Base-by-base conservation (phyloP, 2,797 vertebrate species). In the Phyllotis vaccarum region DNA sequence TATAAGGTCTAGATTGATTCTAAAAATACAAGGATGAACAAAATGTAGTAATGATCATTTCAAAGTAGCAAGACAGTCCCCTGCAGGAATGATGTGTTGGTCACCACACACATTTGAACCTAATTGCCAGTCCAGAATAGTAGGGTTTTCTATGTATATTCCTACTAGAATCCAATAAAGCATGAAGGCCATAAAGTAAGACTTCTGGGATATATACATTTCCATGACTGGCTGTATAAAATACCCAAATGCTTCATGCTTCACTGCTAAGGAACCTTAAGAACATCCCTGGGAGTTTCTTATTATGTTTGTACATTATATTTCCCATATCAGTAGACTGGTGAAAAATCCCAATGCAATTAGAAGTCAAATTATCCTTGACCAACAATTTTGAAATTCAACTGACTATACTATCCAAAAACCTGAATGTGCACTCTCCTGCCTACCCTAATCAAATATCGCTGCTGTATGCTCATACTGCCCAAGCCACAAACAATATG, bases 1-100 rank as follows among this genome's bases (percentile, higher is more conserved):
- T 6, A 79, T 92, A 46, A 92, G 78, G 34, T 14, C 34, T 12
- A 10, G 27, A 79, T 95, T 86, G 76, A 82, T 96, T 94, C 34
- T 82, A 37, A 86, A 74, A 93, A 82, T 17, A 0, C 60, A 11
- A 9, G 34, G 5, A 72, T 79, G 74, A 87, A 62, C 10, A 37
- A 56, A 86, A 93, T 34, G 56, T 29, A 83, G 3, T 82, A n/a
- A 92, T 22, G 58, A 56, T 24, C n/a, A 19, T 40, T 62, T 91
- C 60, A 24, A 56, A 80, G 93, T 9, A 58, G 49, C 43, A 46
- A 40, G 49, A 4, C 40, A 37, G 1, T n/a, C 54, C 27, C 54
- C 64, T 10, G 14, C 0, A 27, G 56, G 16, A 31, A 56, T 60
- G 87, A 64, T 14, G 5, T 49, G 0, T 29, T 11, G 31, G 60